phyloP scores from a whole-genome alignment of 2,113 vertebrate species.

The Ochotona curzoniae region DNA sequence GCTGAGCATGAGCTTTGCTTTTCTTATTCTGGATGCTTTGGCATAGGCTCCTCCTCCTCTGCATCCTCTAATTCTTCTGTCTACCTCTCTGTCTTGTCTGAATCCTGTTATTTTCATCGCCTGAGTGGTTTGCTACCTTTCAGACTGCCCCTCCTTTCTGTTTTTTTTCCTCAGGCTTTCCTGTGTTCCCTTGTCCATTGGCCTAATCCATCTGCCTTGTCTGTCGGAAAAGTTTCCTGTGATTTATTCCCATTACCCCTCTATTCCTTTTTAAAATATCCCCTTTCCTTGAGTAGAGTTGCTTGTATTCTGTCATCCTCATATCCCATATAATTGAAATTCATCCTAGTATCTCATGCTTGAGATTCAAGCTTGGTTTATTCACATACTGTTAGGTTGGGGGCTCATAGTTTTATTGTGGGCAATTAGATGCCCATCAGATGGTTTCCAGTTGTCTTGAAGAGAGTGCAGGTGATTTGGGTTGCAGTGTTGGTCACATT shows the following conservation, averaged over 20 bases:
- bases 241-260: background rate
- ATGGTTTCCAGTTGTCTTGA: background rate
- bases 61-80: background rate
- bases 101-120: background rate
- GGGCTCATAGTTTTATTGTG: background rate
- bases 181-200: background rate
- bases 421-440: background rate
- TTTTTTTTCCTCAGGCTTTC: background rate
- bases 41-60: background rate
- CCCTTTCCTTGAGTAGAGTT: background rate
- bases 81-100: background rate
- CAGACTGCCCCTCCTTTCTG: too few species aligned
- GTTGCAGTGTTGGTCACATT: background rate
- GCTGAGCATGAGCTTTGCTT: background rate
- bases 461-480: background rate
- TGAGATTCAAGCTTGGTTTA: background rate
- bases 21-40: background rate
- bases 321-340: background rate
- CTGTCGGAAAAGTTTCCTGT: background rate
- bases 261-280: background rate
- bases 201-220: background rate
- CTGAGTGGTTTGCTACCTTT: background rate
- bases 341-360: background rate
- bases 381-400: background rate
- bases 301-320: background rate